Conservation (phyloP, 2,797 vertebrate genomes). For the Sebastolobus alascanus region DNA sequence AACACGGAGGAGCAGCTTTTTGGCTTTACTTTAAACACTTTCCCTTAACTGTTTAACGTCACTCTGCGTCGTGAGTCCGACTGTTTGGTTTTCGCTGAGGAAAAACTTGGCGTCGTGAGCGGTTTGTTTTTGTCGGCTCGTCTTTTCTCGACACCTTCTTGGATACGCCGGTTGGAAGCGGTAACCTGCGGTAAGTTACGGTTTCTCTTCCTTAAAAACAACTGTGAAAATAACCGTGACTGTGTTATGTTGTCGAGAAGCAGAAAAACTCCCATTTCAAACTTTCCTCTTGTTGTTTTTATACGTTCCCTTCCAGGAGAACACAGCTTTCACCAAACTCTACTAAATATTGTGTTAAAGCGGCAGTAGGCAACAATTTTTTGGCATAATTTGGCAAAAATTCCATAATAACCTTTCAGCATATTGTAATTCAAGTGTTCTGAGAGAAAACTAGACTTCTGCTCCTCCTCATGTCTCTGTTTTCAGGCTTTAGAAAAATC, state of each 20-base stretch:
- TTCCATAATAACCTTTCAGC: too few relatives aligned
- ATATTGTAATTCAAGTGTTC: too few relatives aligned
- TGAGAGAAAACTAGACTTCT: too few relatives aligned
- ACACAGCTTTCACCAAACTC: neutral
- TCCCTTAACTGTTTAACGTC: neutral
- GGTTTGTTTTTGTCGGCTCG: constrained; percentile 13
- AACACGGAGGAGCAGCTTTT: neutral
- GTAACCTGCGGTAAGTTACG: constrained; percentile 36
- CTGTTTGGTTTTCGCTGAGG: constrained; percentile 2
- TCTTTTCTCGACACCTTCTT: constrained; percentile 14
- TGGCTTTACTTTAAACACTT: neutral
- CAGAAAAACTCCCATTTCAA: constrained; percentile 31
- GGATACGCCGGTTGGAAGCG: constrained; percentile 22
- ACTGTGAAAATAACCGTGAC: fast-evolving
- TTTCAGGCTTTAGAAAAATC: too few relatives aligned
- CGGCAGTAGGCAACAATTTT: too few relatives aligned
- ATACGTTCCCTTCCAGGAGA: neutral
- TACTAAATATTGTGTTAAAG: neutral
- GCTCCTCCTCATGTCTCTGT: too few relatives aligned
- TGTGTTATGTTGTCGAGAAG: neutral
- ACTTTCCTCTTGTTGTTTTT: constrained; percentile 47
- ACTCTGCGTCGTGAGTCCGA: too few relatives aligned
- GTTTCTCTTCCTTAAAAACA: neutral
- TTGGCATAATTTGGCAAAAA: too few relatives aligned
- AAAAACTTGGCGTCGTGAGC: constrained; percentile 70